Base-by-base conservation (phyloP, 2,797 vertebrate species). In the Megalops cyprinoides region DNA sequence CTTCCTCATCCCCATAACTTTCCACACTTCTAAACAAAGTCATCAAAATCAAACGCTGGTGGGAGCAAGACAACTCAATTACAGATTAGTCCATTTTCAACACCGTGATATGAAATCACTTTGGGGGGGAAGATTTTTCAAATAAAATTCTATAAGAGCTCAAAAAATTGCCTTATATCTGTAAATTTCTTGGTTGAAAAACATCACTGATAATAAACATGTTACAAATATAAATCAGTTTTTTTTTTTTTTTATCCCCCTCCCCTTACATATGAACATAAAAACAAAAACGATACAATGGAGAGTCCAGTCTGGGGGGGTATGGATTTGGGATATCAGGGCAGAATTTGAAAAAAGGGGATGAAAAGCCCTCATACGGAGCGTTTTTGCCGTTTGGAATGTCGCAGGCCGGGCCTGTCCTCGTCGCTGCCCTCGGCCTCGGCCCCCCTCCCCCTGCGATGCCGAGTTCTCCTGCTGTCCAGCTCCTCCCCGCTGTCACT, bases 151-250 rank as follows among this genome's bases (percentile, higher is more conserved):
- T 86, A 42, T 90, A 92, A 92, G 89, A 89, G 91, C 90, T 93
- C 80, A 84, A 55, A 91, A 73, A 83, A 83, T 87, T 80, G 62
- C 81, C 79, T 69, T 82, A 71, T 74, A 82, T 84, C 80, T 82
- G 56, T 86, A 62, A 69, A 84, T 86, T 82, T 87, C 76, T 86
- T 85, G 55, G 80, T 82, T 83, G 74, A 79, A 82, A 79, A 85
- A 85, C 86, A 39, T 85, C 82, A 91, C 78, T 80, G 82, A 87
- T 91, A 91, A 90, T 91, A 91, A 93, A 92, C 85, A 88, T 86
- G 83, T 93, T 95, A 95, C 90, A 95, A 95, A 95, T 95, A 95
- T 95, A 95, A 93, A 95, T 92, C 91, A 76, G 85, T 91, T 94
- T 92, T 91, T 86, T 88, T 87, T 51, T 44, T 86, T 48, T 58